A percentile compares a stretch with the other conserved stretches of the same genome.
phyloP scores from a whole-genome alignment of 2,113 vertebrate species.

The Alces alces region DNA sequence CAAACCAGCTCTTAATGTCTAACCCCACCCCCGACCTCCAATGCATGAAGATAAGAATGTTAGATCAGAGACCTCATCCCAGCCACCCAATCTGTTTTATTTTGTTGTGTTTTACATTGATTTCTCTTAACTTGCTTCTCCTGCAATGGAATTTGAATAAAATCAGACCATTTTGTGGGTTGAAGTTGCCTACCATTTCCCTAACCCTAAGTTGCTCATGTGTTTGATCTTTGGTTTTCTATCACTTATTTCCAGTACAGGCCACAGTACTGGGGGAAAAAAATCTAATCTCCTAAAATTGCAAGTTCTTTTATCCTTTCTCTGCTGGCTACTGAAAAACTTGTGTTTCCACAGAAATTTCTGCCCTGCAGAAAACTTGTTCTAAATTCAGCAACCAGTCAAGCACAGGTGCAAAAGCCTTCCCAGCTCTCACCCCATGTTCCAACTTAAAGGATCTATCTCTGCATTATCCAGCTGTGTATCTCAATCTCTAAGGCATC shows the following conservation, averaged over 20 bases:
- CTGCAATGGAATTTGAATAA: background rate
- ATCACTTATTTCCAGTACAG: background rate
- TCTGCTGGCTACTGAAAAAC: background rate
- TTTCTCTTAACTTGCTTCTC: background rate
- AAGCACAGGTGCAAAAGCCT: constrained; percentile 36
- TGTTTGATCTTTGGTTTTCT: constrained; percentile 19
- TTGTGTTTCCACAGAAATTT: constrained; percentile 15
- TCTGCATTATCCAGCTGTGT: constrained; percentile 21
- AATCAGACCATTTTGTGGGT: background rate
- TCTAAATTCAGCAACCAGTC: constrained; percentile 48
- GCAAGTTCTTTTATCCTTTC: constrained; percentile 26
- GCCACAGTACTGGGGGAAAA: background rate
- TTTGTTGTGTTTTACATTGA: background rate
- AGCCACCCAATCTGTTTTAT: background rate
- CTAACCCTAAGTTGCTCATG: background rate
- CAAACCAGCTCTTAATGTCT: background rate
- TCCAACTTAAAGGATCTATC: constrained; percentile 16
- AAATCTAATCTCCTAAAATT: background rate
- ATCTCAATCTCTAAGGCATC: constrained; percentile 17
- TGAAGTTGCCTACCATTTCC: background rate
- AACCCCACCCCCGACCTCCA: background rate
- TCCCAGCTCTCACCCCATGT: background rate
- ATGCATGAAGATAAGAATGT: background rate
- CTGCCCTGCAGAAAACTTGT: constrained; percentile 38
- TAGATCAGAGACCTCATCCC: background rate